Percentiles rank a stretch among this genome's conserved stretches.
These are phyloP conservation scores for Colistium nudipinnis DNA, from an alignment of 2,113 vertebrate genomes.

Conservation along the genomic window DNA sequence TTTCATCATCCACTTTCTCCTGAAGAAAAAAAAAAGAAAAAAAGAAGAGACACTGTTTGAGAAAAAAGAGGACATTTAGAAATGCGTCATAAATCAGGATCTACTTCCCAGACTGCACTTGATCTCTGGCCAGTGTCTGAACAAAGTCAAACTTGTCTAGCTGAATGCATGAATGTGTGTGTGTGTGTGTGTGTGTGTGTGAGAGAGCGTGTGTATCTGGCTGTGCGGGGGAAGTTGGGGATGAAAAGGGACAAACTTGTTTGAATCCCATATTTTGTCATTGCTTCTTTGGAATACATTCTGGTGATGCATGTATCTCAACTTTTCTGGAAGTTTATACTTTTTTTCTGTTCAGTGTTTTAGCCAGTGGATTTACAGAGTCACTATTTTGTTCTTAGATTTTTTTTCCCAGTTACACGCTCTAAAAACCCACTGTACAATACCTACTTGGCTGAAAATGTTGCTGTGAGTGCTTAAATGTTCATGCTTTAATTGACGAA, in stretches of 20 bases:
- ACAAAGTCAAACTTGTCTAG: not conserved
- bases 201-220: no score
- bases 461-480: not conserved
- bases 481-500: not conserved
- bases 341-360: no score
- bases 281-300: no score
- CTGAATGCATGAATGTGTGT: not conserved
- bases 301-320: no score
- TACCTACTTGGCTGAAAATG: not conserved
- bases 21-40: conserved; percentile 28
- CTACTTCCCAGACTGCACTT: conserved; percentile 1
- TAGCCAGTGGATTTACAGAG: no score
- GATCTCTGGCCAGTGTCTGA: conserved; percentile 26
- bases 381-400: not conserved
- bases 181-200: not conserved
- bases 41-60: not conserved
- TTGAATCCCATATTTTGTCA: no score
- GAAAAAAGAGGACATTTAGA: not conserved
- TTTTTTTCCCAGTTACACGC: not conserved
- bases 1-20: conserved; percentile 89
- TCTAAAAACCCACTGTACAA: not conserved
- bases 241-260: no score
- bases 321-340: no score
- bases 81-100: conserved; percentile 7
- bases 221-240: no score